Evolutionary conservation across 1,140 invertebrate species (phyloP).

Genomic region (Calephelis virginiensis): DNA sequence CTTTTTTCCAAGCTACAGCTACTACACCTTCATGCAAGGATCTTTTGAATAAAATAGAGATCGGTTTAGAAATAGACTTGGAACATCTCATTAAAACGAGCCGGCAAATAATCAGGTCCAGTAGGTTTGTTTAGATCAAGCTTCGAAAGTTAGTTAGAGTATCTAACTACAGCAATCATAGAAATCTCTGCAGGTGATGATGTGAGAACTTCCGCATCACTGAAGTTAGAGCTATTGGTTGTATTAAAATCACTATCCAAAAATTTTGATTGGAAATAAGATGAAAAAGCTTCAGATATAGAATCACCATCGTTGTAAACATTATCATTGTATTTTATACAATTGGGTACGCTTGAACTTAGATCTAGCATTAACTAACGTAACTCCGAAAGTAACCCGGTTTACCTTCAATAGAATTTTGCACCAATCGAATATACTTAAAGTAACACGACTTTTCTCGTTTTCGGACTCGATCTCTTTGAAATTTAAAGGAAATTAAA

Average conservation of each 20-base stretch:
- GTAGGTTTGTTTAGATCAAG: too few species aligned
- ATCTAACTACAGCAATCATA: background rate
- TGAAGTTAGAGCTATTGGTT: too few species aligned
- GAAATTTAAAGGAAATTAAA: background rate
- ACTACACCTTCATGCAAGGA: too few species aligned
- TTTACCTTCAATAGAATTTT: background rate
- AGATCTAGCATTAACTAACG: background rate
- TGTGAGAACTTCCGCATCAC: too few species aligned
- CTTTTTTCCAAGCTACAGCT: too few species aligned
- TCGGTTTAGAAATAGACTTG: too few species aligned
- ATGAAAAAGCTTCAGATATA: background rate
- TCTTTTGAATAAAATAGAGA: too few species aligned
- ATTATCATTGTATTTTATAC: background rate
- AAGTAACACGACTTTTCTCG: background rate
- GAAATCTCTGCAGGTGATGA: background rate
- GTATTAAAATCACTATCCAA: background rate
- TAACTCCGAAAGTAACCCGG: background rate
- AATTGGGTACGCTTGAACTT: background rate
- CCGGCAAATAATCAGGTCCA: too few species aligned
- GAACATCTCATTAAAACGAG: too few species aligned
- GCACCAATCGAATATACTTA: background rate
- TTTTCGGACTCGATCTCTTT: background rate
- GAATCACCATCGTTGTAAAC: background rate
- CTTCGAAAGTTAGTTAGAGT: too few species aligned
- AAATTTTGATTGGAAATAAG: background rate